Base-by-base conservation (phyloP, 2,888 invertebrate species). In the Tachina grossa region DNA sequence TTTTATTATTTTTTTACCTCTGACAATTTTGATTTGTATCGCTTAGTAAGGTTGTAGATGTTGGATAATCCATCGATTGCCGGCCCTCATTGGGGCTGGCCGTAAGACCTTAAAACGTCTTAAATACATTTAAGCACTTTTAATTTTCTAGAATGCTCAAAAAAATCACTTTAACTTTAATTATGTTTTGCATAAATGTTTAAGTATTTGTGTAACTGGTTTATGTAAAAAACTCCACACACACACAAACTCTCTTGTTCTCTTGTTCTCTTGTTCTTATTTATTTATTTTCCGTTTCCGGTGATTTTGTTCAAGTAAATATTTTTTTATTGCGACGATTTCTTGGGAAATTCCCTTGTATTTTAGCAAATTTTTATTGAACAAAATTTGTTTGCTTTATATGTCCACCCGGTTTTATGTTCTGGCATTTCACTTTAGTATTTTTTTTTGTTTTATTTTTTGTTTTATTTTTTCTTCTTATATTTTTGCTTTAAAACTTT, bases 11-110 rank as follows among this genome's bases (percentile, higher is more conserved):
- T 6, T 11, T 45, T 63, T 47, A 83, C 83, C 77, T 83, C 22
- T 77, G 51, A 66, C 49, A 43, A 9, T 66, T 41, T 59, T 53
- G n/a, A 22, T 59, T n/a, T 78, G 45, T 51, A 77, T 84, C 88
- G 81, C 86, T 91, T 90, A 91, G 89, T 91, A 90, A 88, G 88
- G 90, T 89, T 87, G 92, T 90, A 89, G 89, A 22, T 53, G 61
- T 92, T 90, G 92, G 91, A 92, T 91, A 92, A 92, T 93, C 92
- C 92, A 93, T 93, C 92, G 90, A 90, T 91, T 90, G 92, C 92
- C 92, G 92, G 92, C 92, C 92, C 93, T 92, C 91, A 90, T 89
- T 88, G 91, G 92, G 93, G 92, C 92, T 91, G 92, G 92, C 93
- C 90, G 89, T 89, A 89, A 89, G 90, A 89, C 88, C 88, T 89